Percentiles rank a stretch among this genome's conserved stretches.
Conservation (phyloP, 2,888 invertebrate species). For the Protodeltote pygarga region DNA sequence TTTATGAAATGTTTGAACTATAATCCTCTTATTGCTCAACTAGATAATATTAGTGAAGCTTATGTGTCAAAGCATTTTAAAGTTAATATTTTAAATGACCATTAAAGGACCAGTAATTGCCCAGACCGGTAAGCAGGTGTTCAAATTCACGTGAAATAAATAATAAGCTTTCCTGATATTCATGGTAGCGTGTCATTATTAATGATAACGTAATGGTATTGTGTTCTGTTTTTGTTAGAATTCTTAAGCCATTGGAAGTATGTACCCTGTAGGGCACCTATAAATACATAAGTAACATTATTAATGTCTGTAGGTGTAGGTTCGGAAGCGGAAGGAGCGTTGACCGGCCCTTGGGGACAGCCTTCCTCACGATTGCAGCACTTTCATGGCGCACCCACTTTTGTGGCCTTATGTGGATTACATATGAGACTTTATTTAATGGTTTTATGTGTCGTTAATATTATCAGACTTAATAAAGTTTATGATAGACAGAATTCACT, state of each 20-base stretch:
- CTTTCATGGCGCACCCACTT: slow-evolving; percentile 39
- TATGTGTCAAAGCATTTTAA: no score
- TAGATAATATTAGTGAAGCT: no score
- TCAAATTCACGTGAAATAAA: no score
- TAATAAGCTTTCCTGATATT: no score
- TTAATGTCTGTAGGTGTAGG: slow-evolving; percentile 23
- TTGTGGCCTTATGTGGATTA: slow-evolving; percentile 20
- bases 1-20: no score
- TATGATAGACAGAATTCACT: not conserved
- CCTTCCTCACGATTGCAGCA: slow-evolving; percentile 42
- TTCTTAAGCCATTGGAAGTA: not conserved
- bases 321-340: slow-evolving; percentile 57
- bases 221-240: not conserved
- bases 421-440: no score
- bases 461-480: slow-evolving; percentile 13
- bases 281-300: slow-evolving; percentile 32
- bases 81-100: no score
- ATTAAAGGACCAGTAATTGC: no score
- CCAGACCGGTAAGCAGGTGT: no score
- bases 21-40: no score
- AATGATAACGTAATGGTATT: not conserved
- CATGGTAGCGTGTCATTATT: no score
- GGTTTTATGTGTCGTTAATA: slow-evolving; percentile 1
- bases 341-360: slow-evolving; percentile 58
- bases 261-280: slow-evolving; percentile 3